phyloP scores from a whole-genome alignment of 2,797 vertebrate genomes.

The Esox masquinongy region DNA sequence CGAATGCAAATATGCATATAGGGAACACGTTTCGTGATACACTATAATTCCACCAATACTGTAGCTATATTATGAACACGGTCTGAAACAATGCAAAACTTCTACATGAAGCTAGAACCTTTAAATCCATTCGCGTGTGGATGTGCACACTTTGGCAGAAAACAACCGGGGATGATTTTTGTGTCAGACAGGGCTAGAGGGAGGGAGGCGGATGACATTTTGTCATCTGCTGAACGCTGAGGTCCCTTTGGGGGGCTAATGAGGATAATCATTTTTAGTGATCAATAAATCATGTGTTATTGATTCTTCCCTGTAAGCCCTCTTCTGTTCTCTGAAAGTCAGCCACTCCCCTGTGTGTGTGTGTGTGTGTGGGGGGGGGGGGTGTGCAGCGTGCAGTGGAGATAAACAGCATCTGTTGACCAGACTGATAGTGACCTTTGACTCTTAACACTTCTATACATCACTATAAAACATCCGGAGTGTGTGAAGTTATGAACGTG shows the following conservation, averaged over 20 bases:
- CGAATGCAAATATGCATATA: too few relatives aligned
- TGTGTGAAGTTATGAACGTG: not conserved
- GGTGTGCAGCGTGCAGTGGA: constrained; percentile 15
- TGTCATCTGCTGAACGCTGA: constrained; percentile 79
- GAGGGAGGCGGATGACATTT: constrained; percentile 72
- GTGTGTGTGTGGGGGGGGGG: not conserved
- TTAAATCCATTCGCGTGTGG: not conserved
- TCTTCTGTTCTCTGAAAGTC: constrained; percentile 81
- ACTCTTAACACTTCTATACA: not conserved
- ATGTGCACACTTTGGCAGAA: not conserved
- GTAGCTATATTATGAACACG: too few relatives aligned
- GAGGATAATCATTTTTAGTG: constrained; percentile 79
- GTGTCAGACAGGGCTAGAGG: constrained; percentile 33
- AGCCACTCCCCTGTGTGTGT: constrained; percentile 46
- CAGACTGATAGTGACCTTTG: constrained; percentile 13
- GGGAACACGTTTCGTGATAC: too few relatives aligned
- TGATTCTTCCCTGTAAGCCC: constrained; percentile 74
- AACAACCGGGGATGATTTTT: constrained; percentile 42
- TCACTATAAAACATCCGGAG: not conserved
- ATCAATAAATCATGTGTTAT: constrained; percentile 87
- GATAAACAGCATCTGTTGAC: constrained; percentile 45
- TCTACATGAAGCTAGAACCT: too few relatives aligned
- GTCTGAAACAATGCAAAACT: too few relatives aligned
- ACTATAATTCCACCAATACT: too few relatives aligned
- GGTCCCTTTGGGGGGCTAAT: constrained; percentile 81